A percentile compares a stretch with the other conserved stretches of the same genome.
These are phyloP conservation scores for Lasioglossum leucozonium DNA, from an alignment of 2,888 invertebrate genomes.

Conservation along the genomic window DNA sequence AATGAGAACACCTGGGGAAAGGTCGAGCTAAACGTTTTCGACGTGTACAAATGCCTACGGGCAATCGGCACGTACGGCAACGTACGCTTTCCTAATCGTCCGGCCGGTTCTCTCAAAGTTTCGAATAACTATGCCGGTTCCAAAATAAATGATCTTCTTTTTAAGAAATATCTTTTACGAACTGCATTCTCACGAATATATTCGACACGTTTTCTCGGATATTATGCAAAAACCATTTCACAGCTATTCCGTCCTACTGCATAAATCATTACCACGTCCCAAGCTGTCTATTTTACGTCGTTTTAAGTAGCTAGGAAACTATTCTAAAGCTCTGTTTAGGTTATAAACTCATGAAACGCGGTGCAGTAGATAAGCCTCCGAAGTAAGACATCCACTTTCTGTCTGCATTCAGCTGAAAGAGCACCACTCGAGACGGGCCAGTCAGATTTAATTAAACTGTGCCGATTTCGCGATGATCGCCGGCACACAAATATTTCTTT, in stretches of 20 bases:
- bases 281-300: not conserved
- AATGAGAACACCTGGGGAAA: slow-evolving; percentile 1
- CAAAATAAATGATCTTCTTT: not conserved
- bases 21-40: slow-evolving; percentile 8
- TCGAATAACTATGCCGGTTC: not conserved
- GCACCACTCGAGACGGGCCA: not conserved
- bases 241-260: not conserved
- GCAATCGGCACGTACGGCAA: not conserved
- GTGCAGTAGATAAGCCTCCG: not conserved
- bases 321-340: not conserved
- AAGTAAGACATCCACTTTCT: not conserved
- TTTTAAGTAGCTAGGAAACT: not conserved
- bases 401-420: not conserved
- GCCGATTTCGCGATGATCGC: not conserved
- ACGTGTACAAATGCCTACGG: slow-evolving; percentile 4
- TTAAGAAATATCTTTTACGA: no score
- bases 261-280: not conserved
- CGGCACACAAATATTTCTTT: not conserved
- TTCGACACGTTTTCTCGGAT: not conserved
- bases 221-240: not conserved
- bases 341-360: not conserved
- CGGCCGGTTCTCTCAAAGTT: not conserved
- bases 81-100: not conserved
- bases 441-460: not conserved
- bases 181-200: no score